Evolutionary conservation across 2,797 vertebrate genomes (phyloP), one percentile per base, ranked within the genome.

Genomic region (Sebastes nivosus): DNA sequence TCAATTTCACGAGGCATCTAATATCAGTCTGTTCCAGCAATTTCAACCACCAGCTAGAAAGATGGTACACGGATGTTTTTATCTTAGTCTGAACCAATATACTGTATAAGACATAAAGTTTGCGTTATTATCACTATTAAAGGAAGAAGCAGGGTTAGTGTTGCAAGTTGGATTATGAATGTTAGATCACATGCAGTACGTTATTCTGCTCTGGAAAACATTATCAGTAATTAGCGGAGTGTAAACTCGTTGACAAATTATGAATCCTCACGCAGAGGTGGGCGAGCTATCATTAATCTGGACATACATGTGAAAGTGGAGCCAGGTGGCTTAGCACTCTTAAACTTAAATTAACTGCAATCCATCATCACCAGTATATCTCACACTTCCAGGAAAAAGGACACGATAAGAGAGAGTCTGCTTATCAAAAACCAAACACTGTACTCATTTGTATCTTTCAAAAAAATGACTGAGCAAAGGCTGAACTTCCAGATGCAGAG

Each of bases 381-480:
- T 88, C 81, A 66, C 27, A 78, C 84, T 91, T 90, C 80, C 88
- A 89, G 89, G 85, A 87, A 93, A 77, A 83, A 73, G 71, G 86
- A 89, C 76, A 79, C 12, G 92, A 94, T 94, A 93, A 95, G 80
- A 77, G 73, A 68, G 72, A 83, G 71, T 16, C 83, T 80, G 86
- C 88, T 93, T 95, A 95, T 95, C 93, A 88, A 81, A 94, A 95
- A 78, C 63, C 72, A 95, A 94, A 94, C 91, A 94, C 77, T 55
- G 81, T 66, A 75, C 78, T 89, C 72, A 75, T 91, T 84, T 87
- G 85, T 92, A 84, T 84, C 80, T 38, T 87, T 88, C 76, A 84
- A 59, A 90, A 63, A 83, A 80, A 52, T 38, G 36, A 55, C 61
- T 24, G 64, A 63, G 78, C 24, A 29, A 67, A 87, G 27, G 60